Evolutionary conservation across 2,797 vertebrate genomes (phyloP).

Genomic region (Centropyge bicolor): DNA sequence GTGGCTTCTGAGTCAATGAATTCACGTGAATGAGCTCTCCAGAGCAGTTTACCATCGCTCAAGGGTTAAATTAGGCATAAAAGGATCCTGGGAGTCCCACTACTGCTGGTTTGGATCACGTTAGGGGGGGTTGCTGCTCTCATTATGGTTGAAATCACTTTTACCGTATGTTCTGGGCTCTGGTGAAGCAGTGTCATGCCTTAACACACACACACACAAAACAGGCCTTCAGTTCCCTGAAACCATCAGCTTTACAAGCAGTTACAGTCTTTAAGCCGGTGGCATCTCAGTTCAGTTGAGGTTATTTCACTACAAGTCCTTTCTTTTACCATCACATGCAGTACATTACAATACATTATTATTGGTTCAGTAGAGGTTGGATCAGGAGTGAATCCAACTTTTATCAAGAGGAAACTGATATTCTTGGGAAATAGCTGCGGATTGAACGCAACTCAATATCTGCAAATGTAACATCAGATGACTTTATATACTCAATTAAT

Average conservation of each 20-base stretch:
- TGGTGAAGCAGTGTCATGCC: constrained; percentile 8
- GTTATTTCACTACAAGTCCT: neutral
- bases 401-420: neutral
- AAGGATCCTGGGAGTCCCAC: constrained; percentile 46
- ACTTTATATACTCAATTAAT: neutral
- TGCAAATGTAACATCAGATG: neutral
- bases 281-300: neutral
- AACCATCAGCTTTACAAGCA: constrained; percentile 13
- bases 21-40: constrained; percentile 56
- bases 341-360: neutral
- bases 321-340: neutral
- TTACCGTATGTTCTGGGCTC: neutral
- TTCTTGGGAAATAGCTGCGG: neutral
- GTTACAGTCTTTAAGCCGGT: neutral
- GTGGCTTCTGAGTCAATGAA: constrained; percentile 71
- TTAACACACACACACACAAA: constrained; percentile 4
- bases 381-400: constrained; percentile 1
- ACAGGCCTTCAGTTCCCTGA: neutral
- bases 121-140: constrained; percentile 25
- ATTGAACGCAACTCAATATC: constrained; percentile 1
- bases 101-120: constrained; percentile 49
- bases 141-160: constrained; percentile 47
- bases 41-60: constrained; percentile 57
- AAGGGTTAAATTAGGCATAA: constrained; percentile 64
- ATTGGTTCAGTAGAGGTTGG: neutral